Evolutionary conservation across 2,113 vertebrate species (phyloP).

Genomic region (Phaethornis superciliosus): DNA sequence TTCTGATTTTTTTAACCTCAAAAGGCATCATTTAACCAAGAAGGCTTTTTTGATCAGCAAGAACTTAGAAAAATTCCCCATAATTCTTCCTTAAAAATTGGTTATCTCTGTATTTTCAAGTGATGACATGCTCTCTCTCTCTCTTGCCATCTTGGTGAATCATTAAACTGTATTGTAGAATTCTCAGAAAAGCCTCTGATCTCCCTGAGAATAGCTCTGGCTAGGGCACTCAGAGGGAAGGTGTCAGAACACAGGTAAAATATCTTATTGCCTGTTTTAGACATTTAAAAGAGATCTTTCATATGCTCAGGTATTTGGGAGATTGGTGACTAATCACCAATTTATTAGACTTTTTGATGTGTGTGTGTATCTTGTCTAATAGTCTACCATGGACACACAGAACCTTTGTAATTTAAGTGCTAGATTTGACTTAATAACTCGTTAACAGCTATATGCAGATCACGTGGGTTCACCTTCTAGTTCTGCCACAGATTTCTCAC

Average conservation of each 20-base stretch:
- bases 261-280: background rate
- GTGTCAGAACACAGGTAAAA: background rate
- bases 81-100: background rate
- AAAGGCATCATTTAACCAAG: background rate
- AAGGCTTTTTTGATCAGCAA: background rate
- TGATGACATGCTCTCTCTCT: background rate
- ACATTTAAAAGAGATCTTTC: background rate
- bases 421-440: background rate
- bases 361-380: background rate
- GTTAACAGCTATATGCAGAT: background rate
- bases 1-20: background rate
- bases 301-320: background rate
- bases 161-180: background rate
- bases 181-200: background rate
- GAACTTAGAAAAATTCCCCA: background rate
- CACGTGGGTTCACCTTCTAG: background rate
- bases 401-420: background rate
- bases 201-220: background rate
- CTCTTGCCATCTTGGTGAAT: background rate
- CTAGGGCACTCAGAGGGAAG: background rate
- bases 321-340: background rate
- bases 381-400: background rate
- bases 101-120: background rate
- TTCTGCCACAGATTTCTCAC: conserved; percentile 15
- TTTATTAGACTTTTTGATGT: background rate